Base-by-base conservation (phyloP, 92 coral and sea anemone species). In the Epizoanthus rinbou region DNA sequence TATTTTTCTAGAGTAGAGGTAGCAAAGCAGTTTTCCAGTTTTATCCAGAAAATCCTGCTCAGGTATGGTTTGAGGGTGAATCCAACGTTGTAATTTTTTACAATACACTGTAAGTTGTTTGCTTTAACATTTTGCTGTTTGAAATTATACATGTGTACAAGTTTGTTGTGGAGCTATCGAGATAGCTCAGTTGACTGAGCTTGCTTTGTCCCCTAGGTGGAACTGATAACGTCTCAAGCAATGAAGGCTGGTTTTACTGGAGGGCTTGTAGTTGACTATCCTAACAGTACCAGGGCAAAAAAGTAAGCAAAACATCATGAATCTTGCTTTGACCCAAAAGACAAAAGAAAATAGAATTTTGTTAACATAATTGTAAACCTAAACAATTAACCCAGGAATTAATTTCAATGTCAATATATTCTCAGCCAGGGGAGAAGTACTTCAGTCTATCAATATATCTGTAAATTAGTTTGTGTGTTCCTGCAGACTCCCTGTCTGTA, bases 181-280 rank as follows among this genome's bases (percentile, higher is more conserved):
- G 23, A 28, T 63, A 14, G 33, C 23, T 21, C 23, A 21, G 8
- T 13, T 8, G 23, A 21, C 33, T 21, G 64, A 54, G 22, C 35
- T 24, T 23, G 15, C 35, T 62, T 84, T 72, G 11, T 10, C 6
- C 39, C n/a, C 25, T 86, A 95, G 95, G 92, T 95, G 62, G 98
- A 95, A 67, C 80, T 95, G 5, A 94, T 95, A 37, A 95, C 98
- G 15, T 85, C 93, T 22, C 98, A 93, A 66, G 98, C 98, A 54
- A 93, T 95, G 98, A 95, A 88, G 82, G 98, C 98, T 16, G 98
- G 98, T 2, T 95, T 95, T 62, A 95, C 98, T 43, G 98, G 98
- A 16, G 98, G 98, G 1, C 78, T 95, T 50, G 98, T 95, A 3
- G 96, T 95, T 16, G 98, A 95, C 75, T 95, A 90, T 57, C 98